Conservation (phyloP, 2,888 invertebrate species). For the Flabesymbios commensalis region DNA sequence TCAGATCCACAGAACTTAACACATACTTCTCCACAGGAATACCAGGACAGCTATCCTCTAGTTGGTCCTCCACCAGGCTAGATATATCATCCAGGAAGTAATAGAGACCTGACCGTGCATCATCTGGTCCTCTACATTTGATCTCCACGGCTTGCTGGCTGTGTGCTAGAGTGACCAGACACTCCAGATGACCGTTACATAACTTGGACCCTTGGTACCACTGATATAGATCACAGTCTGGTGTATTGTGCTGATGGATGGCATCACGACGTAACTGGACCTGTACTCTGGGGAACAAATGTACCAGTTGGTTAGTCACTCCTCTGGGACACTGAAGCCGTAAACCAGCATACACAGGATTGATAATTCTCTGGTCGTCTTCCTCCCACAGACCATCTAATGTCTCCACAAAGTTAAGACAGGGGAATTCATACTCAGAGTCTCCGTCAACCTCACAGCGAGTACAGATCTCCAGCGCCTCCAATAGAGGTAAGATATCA, state of each 20-base stretch:
- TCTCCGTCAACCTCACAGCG: slow-evolving; percentile 74
- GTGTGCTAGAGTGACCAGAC: slow-evolving; percentile 67
- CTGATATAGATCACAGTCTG: slow-evolving; percentile 73
- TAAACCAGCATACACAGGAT: slow-evolving; percentile 70
- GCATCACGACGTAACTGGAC: slow-evolving; percentile 67
- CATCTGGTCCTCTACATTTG: slow-evolving; percentile 70
- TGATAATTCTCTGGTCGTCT: slow-evolving; percentile 45
- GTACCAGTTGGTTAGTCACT: slow-evolving; percentile 68
- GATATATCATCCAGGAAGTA: slow-evolving; percentile 73
- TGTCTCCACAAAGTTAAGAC: slow-evolving; percentile 70
- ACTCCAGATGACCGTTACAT: slow-evolving; percentile 72
- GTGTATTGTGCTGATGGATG: slow-evolving; percentile 49
- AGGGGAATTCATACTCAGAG: slow-evolving; percentile 76
- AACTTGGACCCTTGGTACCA: slow-evolving; percentile 76
- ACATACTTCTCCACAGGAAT: slow-evolving; percentile 71
- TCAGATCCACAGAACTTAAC: slow-evolving; percentile 63
- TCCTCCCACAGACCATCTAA: slow-evolving; percentile 73
- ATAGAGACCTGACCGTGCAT: slow-evolving; percentile 62
- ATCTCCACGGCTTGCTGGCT: slow-evolving; percentile 67
- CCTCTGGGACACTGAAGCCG: slow-evolving; percentile 59
- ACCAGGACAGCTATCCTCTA: slow-evolving; percentile 72
- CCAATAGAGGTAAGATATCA: slow-evolving; percentile 71
- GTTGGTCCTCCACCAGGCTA: slow-evolving; percentile 69
- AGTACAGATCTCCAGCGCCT: slow-evolving; percentile 74
- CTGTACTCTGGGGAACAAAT: slow-evolving; percentile 73